Conservation (phyloP, 2,888 invertebrate species). For the Aspidiotus rigidus region DNA sequence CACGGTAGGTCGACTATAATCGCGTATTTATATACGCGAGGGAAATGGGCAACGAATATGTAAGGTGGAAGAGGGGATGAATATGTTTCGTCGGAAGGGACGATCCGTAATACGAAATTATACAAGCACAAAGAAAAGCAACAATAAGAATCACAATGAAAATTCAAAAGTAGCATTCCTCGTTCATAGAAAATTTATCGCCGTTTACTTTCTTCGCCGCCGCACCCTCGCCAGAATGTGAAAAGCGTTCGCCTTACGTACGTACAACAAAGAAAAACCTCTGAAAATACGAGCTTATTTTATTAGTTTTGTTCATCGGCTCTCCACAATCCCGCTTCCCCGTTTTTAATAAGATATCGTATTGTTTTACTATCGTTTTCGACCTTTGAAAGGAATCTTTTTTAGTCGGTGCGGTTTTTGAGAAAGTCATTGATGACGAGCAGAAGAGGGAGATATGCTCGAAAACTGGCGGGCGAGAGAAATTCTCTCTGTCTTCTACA, state of each 20-base stretch:
- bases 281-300: slow-evolving; percentile 25
- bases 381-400: background rate
- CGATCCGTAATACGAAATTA: slow-evolving; percentile 25
- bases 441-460: no score
- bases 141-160: slow-evolving; percentile 31
- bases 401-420: background rate
- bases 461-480: no score
- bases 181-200: slow-evolving; percentile 27
- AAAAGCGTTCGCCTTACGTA: slow-evolving; percentile 9
- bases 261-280: slow-evolving; percentile 18
- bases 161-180: slow-evolving; percentile 31
- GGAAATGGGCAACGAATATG: background rate
- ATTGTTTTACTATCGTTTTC: slow-evolving; percentile 2
- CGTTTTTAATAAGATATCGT: background rate
- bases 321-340: background rate
- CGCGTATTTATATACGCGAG: background rate
- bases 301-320: slow-evolving; percentile 19
- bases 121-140: slow-evolving; percentile 31
- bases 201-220: slow-evolving; percentile 8
- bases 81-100: slow-evolving; percentile 1
- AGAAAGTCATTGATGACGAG: background rate
- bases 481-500: no score
- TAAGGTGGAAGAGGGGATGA: background rate
- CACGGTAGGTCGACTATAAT: background rate
- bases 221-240: slow-evolving; percentile 9